Percentiles rank a stretch among this genome's conserved stretches.
Conservation (phyloP, 1,140 invertebrate species). For the Drosophila erecta region DNA sequence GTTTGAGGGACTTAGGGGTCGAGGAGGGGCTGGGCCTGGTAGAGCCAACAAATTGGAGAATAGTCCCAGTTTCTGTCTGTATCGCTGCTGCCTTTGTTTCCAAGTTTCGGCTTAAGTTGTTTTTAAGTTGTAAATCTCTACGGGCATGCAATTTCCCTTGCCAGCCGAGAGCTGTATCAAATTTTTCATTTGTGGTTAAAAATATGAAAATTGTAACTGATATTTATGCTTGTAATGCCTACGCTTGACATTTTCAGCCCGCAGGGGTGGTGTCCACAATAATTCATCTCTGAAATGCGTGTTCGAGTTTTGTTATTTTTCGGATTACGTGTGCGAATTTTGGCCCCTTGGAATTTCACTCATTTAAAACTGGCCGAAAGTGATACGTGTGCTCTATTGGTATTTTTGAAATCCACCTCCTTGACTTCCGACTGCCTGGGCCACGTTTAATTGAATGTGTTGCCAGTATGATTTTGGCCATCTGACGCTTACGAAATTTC, state of each 20-base stretch:
- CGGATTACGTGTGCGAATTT: slow-evolving; percentile 58
- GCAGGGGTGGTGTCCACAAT: slow-evolving; percentile 56
- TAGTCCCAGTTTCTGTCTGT: slow-evolving; percentile 19
- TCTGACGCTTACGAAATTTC: slow-evolving; percentile 48
- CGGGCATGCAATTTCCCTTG: slow-evolving; percentile 66
- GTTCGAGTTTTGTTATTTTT: slow-evolving; percentile 69
- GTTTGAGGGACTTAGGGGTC: background rate
- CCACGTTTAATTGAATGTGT: slow-evolving; percentile 61
- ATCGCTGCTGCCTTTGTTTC: slow-evolving; percentile 56
- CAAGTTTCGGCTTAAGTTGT: slow-evolving; percentile 81
- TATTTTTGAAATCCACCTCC: slow-evolving; percentile 39
- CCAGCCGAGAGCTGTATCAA: slow-evolving; percentile 63
- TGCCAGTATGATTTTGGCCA: slow-evolving; percentile 28
- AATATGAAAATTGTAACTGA: slow-evolving; percentile 82
- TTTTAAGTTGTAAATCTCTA: slow-evolving; percentile 82
- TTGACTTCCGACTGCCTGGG: background rate
- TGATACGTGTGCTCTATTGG: slow-evolving; percentile 61
- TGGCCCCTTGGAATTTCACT: slow-evolving; percentile 10
- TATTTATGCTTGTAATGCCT: slow-evolving; percentile 78
- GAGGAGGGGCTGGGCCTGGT: slow-evolving; percentile 2
- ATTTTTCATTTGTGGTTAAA: slow-evolving; percentile 72
- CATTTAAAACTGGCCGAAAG: slow-evolving; percentile 42
- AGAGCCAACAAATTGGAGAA: slow-evolving; percentile 61
- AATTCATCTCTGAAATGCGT: slow-evolving; percentile 73
- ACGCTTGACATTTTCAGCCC: slow-evolving; percentile 70